phyloP scores from a whole-genome alignment of 2,113 vertebrate species.

The Micronycteris hirsuta region DNA sequence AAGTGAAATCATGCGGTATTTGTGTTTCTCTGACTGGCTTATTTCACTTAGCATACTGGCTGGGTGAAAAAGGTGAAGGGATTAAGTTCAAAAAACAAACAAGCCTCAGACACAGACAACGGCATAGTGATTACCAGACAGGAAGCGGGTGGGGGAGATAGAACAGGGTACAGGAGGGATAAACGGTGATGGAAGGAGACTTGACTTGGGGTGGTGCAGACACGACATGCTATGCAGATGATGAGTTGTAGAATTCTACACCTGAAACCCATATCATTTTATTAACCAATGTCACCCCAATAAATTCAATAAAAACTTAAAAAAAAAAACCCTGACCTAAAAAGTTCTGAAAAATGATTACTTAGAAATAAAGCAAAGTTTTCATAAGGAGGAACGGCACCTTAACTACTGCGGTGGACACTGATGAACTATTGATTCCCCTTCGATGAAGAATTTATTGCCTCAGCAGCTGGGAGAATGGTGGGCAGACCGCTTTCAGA shows the following conservation, averaged over 20 bases:
- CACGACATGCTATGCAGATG: not conserved
- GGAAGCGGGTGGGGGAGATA: not conserved
- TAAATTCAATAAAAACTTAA: not conserved
- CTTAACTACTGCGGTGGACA: not conserved
- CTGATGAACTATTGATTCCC: not conserved
- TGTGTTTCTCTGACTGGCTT: not conserved
- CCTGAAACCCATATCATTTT: not conserved
- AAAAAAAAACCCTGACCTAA: not conserved
- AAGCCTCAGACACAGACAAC: not conserved
- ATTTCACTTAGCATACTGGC: not conserved
- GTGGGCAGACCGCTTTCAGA: not conserved
- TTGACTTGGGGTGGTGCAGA: not conserved
- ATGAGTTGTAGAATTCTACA: not conserved
- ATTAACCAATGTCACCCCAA: not conserved
- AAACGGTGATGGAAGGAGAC: not conserved
- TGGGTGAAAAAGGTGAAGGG: not conserved
- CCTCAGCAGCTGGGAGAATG: not conserved
- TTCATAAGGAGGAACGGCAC: not conserved
- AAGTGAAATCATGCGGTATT: not conserved
- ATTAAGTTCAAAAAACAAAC: not conserved
- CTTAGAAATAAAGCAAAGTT: not conserved
- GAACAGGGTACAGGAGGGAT: not conserved
- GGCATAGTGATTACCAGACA: not conserved
- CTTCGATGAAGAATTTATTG: not conserved
- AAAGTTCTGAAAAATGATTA: constrained; percentile 19